phyloP scores from a whole-genome alignment of 2,888 invertebrate species.

The Eugnorisma glareosa region DNA sequence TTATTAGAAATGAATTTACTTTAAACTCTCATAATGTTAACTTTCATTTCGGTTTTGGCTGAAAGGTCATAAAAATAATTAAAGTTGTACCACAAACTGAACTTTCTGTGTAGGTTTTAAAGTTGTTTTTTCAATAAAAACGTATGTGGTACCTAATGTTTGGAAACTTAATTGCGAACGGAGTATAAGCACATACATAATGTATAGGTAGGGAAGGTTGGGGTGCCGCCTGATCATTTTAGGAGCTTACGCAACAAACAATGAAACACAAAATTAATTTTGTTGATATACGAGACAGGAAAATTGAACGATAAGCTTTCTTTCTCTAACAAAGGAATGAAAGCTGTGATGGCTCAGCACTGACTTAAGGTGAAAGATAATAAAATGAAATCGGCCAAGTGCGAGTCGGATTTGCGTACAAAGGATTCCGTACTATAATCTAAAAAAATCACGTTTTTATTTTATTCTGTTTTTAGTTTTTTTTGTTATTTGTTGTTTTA shows the following conservation, averaged over 20 bases:
- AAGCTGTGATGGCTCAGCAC: constrained; percentile 14
- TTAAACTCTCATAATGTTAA: neutral
- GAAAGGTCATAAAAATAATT: neutral
- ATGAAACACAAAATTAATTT: constrained; percentile 33
- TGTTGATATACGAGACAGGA: constrained; percentile 14
- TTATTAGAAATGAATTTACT: neutral
- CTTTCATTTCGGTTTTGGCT: no score
- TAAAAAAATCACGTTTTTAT: no score
- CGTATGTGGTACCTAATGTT: neutral
- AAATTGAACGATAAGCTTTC: constrained; percentile 36
- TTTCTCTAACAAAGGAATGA: constrained; percentile 8
- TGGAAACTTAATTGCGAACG: neutral
- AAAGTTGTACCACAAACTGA: neutral
- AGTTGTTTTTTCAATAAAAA: neutral
- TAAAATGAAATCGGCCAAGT: no score
- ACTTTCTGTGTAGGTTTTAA: neutral
- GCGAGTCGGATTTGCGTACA: no score
- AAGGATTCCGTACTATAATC: no score
- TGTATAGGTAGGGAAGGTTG: neutral
- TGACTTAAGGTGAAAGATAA: constrained; percentile 16
- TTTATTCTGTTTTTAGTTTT: no score
- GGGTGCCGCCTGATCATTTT: constrained; percentile 15
- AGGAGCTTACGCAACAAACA: constrained; percentile 33
- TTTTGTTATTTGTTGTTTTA: no score
- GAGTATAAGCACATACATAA: neutral